Conservation (phyloP, 2,797 vertebrate genomes). For the Salmo trutta region DNA sequence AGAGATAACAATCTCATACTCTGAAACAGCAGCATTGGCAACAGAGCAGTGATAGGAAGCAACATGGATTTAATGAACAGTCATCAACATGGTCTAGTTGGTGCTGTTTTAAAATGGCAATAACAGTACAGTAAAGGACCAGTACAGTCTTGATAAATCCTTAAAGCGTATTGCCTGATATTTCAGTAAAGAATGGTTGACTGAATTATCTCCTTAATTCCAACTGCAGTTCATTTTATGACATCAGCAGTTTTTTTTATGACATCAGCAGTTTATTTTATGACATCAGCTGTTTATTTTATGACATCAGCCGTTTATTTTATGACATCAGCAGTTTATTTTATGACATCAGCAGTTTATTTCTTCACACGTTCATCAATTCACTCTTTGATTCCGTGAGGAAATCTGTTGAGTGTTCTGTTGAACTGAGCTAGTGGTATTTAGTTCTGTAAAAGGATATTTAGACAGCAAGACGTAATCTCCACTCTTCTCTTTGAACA, state of each 20-base stretch:
- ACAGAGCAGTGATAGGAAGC: not conserved
- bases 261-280: too few relatives aligned
- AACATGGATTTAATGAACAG: not conserved
- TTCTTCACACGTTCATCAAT: not conserved
- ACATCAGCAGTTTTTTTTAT: too few relatives aligned
- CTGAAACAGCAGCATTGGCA: not conserved
- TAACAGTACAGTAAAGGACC: not conserved
- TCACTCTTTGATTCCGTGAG: not conserved
- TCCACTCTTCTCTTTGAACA: not conserved
- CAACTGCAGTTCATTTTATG: too few relatives aligned
- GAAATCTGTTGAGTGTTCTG: not conserved
- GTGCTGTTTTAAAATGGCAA: not conserved
- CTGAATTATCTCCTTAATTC: too few relatives aligned
- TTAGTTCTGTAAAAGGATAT: not conserved
- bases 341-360: not conserved
- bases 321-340: too few relatives aligned
- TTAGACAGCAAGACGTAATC: not conserved
- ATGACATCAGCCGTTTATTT: too few relatives aligned
- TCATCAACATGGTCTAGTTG: not conserved
- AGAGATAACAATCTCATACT: not conserved
- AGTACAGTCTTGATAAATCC: too few relatives aligned
- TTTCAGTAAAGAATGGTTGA: too few relatives aligned
- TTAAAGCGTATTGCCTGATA: too few relatives aligned
- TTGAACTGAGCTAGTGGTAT: not conserved
- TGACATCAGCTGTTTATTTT: too few relatives aligned